Conservation (phyloP, 2,113 vertebrate species). For the Chloroceryle aenea region DNA sequence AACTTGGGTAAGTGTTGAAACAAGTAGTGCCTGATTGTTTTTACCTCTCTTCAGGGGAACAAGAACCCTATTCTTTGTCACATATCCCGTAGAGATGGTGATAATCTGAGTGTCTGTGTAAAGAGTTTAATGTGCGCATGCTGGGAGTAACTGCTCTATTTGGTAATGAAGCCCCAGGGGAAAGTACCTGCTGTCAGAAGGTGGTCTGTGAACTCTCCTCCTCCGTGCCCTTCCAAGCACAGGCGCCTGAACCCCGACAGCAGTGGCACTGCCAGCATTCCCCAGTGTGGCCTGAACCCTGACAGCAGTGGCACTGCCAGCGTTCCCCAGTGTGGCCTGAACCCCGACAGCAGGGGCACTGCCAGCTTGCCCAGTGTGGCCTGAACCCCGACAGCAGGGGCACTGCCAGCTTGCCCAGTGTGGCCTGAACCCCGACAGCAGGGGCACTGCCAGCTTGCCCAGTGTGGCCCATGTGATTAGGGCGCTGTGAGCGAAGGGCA, state of each 20-base stretch:
- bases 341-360: too few relatives aligned
- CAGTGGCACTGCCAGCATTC: neutral
- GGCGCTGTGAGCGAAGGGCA: rapidly evolving
- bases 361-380: too few relatives aligned
- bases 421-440: too few relatives aligned
- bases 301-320: too few relatives aligned
- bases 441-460: too few relatives aligned
- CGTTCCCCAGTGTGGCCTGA: too few relatives aligned
- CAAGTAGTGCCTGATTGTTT: neutral
- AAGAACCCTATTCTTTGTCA: neutral
- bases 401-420: too few relatives aligned
- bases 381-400: too few relatives aligned
- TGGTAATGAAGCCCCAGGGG: neutral
- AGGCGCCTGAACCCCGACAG: rapidly evolving
- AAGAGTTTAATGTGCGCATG: neutral
- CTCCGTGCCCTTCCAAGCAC: rapidly evolving
- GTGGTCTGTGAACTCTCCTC: neutral
- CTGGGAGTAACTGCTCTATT: neutral
- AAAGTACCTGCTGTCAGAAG: too few relatives aligned
- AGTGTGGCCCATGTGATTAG: neutral
- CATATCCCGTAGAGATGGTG: too few relatives aligned
- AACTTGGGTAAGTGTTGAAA: neutral
- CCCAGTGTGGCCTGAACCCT: too few relatives aligned
- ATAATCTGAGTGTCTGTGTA: neutral
- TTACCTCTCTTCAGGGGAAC: neutral